Percentiles rank a stretch among this genome's conserved stretches.
phyloP scores from a whole-genome alignment of 2,113 vertebrate genomes.

The Myotis lucifugus region DNA sequence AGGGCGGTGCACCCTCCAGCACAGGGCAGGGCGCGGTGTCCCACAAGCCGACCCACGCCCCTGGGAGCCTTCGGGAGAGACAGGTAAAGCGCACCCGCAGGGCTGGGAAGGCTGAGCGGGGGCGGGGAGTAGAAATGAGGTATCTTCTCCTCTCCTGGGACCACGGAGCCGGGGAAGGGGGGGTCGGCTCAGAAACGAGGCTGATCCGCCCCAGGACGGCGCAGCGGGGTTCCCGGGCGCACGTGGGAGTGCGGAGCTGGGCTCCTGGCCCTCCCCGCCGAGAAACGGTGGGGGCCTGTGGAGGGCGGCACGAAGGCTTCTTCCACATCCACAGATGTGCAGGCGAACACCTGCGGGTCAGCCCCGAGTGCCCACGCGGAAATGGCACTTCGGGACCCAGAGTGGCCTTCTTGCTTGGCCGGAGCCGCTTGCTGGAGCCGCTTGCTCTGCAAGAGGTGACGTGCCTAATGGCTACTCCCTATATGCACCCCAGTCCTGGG shows the following conservation, averaged over 20 bases:
- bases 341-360: neutral
- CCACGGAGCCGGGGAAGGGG: neutral
- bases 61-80: neutral
- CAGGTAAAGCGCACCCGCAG: slow-evolving; percentile 56
- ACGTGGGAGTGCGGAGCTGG: neutral
- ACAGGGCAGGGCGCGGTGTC: neutral
- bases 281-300: neutral
- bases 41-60: neutral
- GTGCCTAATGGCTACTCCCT: neutral
- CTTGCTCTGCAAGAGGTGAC: neutral
- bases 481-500: neutral
- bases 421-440: neutral
- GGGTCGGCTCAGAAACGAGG: neutral
- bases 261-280: neutral
- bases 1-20: neutral
- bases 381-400: neutral
- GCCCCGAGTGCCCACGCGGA: neutral
- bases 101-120: neutral
- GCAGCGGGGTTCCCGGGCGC: neutral
- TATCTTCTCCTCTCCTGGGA: neutral
- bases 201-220: neutral
- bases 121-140: neutral
- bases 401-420: neutral
- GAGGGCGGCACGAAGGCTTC: neutral
- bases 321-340: neutral